A percentile compares a stretch with the other conserved stretches of the same genome.
These are phyloP conservation scores for Orcinus orca DNA, from an alignment of 2,113 vertebrate genomes.

Conservation along the genomic window DNA sequence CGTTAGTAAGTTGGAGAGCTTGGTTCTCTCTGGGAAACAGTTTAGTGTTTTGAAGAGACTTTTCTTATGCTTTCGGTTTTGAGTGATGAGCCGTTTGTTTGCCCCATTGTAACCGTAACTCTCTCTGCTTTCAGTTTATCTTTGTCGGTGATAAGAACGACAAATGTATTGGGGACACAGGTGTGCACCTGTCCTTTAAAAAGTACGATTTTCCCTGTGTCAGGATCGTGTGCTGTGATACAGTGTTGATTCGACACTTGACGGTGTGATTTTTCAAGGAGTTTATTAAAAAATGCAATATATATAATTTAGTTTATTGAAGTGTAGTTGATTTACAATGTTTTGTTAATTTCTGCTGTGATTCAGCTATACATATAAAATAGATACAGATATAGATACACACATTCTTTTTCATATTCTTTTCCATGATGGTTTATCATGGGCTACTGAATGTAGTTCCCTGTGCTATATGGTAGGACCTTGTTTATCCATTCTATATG, in stretches of 20 bases:
- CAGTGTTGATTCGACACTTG: fast-evolving
- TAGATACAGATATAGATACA: too few species aligned
- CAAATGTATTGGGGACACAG: fast-evolving
- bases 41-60: fast-evolving
- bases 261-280: fast-evolving
- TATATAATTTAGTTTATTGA: not conserved
- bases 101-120: fast-evolving
- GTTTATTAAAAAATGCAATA: not conserved
- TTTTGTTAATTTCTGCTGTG: not conserved
- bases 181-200: too few species aligned
- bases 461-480: not conserved
- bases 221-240: fast-evolving
- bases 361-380: not conserved
- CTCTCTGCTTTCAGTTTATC: not conserved
- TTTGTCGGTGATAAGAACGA: not conserved
- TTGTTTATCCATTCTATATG: not conserved
- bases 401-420: not conserved
- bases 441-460: not conserved
- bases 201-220: fast-evolving
- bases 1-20: not conserved
- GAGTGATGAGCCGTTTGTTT: not conserved
- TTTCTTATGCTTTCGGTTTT: not conserved
- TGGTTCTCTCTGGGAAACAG: not conserved
- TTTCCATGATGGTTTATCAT: not conserved
- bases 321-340: not conserved